These are phyloP conservation scores for Schizopygopsis pylzovi DNA, from an alignment of 2,797 vertebrate genomes.

Conservation along the genomic window DNA sequence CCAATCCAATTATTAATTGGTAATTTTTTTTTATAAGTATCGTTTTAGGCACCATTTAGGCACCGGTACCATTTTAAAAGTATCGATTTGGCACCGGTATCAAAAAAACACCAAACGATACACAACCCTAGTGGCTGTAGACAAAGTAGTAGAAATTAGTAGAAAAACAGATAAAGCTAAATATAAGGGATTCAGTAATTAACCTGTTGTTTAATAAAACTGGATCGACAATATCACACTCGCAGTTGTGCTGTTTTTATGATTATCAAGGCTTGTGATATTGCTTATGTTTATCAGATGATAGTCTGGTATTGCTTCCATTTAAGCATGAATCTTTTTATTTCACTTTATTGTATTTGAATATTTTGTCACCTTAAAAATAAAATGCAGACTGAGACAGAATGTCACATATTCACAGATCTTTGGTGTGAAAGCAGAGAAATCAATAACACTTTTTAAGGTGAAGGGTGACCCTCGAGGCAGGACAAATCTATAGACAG, in stretches of 20 bases:
- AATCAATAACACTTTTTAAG: constrained; percentile 63
- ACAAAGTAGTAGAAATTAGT: too few species aligned
- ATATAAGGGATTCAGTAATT: neutral
- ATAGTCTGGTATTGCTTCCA: neutral
- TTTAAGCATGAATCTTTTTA: neutral
- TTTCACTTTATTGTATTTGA: neutral
- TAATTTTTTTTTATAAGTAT: too few species aligned
- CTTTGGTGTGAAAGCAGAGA: constrained; percentile 57
- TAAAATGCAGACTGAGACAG: neutral
- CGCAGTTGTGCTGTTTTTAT: neutral
- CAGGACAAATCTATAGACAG: constrained; percentile 74
- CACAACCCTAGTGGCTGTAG: too few species aligned
- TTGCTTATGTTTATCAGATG: neutral
- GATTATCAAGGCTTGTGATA: neutral
- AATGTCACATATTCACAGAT: neutral
- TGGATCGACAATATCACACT: neutral
- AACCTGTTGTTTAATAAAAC: neutral
- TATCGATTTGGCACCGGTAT: too few species aligned
- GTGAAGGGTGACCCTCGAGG: constrained; percentile 66
- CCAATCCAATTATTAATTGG: too few species aligned
- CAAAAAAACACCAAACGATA: too few species aligned
- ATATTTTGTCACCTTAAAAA: neutral
- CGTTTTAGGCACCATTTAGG: too few species aligned
- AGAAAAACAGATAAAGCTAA: neutral
- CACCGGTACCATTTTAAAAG: too few species aligned